Base-by-base conservation (phyloP, 2,888 invertebrate genomes). In the Zelleria hepariella region DNA sequence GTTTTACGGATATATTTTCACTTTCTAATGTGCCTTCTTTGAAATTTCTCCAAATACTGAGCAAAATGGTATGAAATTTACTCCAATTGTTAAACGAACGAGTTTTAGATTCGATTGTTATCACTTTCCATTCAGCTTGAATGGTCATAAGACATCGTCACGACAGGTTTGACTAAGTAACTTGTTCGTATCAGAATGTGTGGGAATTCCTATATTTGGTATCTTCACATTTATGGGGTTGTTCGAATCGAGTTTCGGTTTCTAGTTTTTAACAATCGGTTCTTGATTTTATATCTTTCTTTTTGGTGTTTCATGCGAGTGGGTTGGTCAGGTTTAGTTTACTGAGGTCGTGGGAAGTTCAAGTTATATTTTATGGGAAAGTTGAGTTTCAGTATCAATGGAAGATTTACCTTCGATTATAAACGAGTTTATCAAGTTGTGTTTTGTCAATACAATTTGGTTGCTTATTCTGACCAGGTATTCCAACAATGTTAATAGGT, bases 81-180 rank as follows among this genome's bases (percentile, higher is more conserved):
- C 61, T 60, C 62, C 53, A 57, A 54, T 61, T 60, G 23, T 62
- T 23, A 60, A 7, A 5, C 49, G 60, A 71, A 72, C 77, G 62
- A 60, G 73, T 74, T 69, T 66, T 49, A 25, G 58, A 63, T 42
- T 15, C 63, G 66, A 54, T 25, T 53, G 53, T 23, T 51, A 51
- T 20, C 53, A 24, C 18, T 54, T 25, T 51, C 51, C 51, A 51
- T 51, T 32, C 32, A 32, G 4, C 23, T 51, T 51, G 51, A 51
- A 23, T 68, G 59, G 64, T 66, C 63, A 68, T 63, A 62, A 63
- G 62, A 58, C 59, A 60, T 71, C 64, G 62, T 62, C 62, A 58
- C 67, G 70, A 78, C 80, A 78, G 75, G 81, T 82, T 80, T 59
- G 49, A 72, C 72, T 73, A 75, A 69, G 63, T 55, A 61, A 60